A percentile compares a stretch with the other conserved stretches of the same genome.
phyloP scores from a whole-genome alignment of 2,113 vertebrate genomes.

The Vulpes ferrilata region DNA sequence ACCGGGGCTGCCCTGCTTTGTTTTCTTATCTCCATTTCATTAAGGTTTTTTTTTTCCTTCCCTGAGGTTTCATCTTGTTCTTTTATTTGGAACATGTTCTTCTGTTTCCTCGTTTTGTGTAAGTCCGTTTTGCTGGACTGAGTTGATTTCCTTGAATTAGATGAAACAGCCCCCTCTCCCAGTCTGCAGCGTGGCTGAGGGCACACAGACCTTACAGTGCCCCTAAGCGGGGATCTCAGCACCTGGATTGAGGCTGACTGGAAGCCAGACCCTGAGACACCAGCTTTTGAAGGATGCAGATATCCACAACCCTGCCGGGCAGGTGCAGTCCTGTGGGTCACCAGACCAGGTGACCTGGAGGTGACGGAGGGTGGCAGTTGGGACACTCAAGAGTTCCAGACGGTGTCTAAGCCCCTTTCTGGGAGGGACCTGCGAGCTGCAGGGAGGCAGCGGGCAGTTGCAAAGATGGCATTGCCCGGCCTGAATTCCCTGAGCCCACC shows the following conservation, averaged over 20 bases:
- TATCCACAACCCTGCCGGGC: not conserved
- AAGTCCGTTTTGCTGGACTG: not conserved
- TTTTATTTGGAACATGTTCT: not conserved
- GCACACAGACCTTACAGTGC: not conserved
- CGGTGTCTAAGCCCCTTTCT: not conserved
- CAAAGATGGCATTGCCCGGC: not conserved
- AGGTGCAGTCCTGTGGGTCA: not conserved
- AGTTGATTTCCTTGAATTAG: not conserved
- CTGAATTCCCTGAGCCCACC: not conserved
- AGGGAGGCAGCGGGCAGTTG: not conserved
- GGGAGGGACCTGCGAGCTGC: not conserved
- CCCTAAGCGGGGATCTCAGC: not conserved
- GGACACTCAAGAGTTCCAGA: not conserved
- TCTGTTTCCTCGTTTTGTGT: not conserved
- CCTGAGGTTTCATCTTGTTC: not conserved
- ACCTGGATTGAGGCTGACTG: not conserved
- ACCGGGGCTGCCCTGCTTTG: not conserved
- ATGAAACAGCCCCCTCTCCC: not conserved
- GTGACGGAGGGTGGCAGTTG: not conserved
- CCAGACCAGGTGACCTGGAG: not conserved
- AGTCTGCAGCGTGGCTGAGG: not conserved
- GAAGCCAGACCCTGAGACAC: not conserved
- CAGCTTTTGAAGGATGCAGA: not conserved
- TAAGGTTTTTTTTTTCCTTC: not conserved
- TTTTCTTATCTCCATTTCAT: not conserved